Evolutionary conservation across 2,113 vertebrate genomes (phyloP).

Genomic region (Camelus dromedarius): DNA sequence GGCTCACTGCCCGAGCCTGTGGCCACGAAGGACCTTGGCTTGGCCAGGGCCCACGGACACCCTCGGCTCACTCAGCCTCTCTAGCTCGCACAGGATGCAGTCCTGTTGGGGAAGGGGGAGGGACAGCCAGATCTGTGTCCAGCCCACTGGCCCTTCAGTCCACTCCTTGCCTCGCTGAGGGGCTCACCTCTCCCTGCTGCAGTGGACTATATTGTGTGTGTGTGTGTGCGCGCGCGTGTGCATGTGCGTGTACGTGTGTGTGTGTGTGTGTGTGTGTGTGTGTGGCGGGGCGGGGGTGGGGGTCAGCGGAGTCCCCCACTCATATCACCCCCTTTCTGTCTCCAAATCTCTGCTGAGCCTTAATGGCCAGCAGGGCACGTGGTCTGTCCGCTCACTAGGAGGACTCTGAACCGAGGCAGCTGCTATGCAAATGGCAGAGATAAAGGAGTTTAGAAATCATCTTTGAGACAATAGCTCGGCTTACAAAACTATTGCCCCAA

Average conservation of each 20-base stretch:
- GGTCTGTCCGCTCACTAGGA: background rate
- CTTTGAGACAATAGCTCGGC: background rate
- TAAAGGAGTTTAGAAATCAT: slow-evolving; percentile 26
- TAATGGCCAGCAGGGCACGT: background rate
- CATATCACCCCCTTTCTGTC: background rate
- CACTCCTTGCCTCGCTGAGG: background rate
- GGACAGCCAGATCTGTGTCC: too few relatives aligned
- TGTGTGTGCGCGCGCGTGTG: background rate
- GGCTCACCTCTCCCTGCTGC: background rate
- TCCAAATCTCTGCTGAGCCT: background rate
- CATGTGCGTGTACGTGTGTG: background rate
- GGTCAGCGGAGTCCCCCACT: accelerated
- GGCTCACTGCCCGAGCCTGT: background rate
- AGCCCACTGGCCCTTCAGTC: background rate
- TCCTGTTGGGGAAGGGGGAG: background rate
- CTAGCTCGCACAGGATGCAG: accelerated
- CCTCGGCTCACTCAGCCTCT: background rate
- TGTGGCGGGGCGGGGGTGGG: background rate
- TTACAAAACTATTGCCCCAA: background rate
- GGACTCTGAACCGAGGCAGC: background rate
- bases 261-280: background rate
- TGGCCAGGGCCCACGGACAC: background rate
- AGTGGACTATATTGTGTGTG: background rate
- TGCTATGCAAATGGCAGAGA: background rate
- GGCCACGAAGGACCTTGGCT: background rate